These are phyloP conservation scores for Cydia amplana DNA, from an alignment of 1,140 invertebrate genomes.

Conservation along the genomic window DNA sequence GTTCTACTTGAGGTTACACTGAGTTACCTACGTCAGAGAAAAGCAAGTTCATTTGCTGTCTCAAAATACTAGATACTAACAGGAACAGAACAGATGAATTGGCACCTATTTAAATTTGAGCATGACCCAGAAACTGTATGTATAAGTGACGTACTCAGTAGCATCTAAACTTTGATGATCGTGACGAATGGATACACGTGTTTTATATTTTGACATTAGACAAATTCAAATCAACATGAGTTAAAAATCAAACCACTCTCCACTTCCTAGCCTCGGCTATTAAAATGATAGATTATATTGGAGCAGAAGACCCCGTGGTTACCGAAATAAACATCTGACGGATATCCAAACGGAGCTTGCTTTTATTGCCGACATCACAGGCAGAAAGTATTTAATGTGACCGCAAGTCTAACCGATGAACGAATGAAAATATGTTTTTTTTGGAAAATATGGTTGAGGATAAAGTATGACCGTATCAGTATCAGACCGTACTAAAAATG, in stretches of 20 bases:
- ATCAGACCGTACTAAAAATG: background rate
- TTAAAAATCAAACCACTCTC: conserved; percentile 21
- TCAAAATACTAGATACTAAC: no score
- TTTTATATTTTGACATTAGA: conserved; percentile 14
- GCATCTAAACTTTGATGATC: background rate
- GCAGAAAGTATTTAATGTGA: conserved; percentile 27
- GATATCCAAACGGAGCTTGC: conserved; percentile 17
- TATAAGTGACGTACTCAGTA: background rate
- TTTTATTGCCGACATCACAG: conserved; percentile 27
- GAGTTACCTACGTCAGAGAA: background rate
- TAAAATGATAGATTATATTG: conserved; percentile 33
- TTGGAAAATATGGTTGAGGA: background rate
- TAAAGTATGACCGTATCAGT: background rate
- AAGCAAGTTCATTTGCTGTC: no score
- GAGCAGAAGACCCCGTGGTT: conserved; percentile 24
- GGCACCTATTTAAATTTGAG: background rate
- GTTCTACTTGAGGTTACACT: background rate
- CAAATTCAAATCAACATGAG: conserved; percentile 12
- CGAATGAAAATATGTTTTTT: conserved; percentile 21
- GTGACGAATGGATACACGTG: background rate
- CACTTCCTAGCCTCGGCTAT: conserved; percentile 25
- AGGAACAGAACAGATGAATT: background rate
- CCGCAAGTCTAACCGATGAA: background rate
- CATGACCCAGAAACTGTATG: background rate
- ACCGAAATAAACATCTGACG: conserved; percentile 32